Evolutionary conservation across 2,797 vertebrate genomes (phyloP), one percentile per base, ranked within the genome.

Genomic region (Muraenolepis orangiensis): DNA sequence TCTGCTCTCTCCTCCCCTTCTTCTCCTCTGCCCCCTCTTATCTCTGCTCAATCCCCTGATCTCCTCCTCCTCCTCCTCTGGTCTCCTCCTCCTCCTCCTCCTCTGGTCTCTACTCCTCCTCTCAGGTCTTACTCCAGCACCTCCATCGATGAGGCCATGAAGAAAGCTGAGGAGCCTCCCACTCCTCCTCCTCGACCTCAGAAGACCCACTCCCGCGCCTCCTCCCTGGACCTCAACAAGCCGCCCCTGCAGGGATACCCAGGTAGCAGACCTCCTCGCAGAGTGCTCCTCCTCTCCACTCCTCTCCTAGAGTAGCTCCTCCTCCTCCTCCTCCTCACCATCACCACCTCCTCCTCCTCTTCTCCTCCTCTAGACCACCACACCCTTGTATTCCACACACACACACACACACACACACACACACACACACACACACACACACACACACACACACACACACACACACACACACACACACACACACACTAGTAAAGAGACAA

Each of bases 191-290:
- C 97, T 34, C 95, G 97, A 67, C 96, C 97, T 57, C 96, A 98
- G 89, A 98, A 97, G 87, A 95, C 93, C 71, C 98, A 99, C 94
- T 98, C 96, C 83, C 95, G 97, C 85, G 97, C 97, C 85, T 98
- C 97, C 72, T 99, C 98, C 28, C 95, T 99, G 88, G 98, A 99
- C 91, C 94, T 99, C 84, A 99, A 97, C 92, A 98, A 96, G 92
- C 95, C 98, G 81, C 94, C 98, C 88, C 96, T 97, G 88, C 96
- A 97, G 91, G 94, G 92, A 5, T 85, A 91, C 73, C 94, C 94
- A 91, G 95, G 96, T 97, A 85, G 10, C 32, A 6, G 26, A 0
- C 10, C 20, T 31, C 6, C 23, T 26, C 11, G 11, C 8, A 38
- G 36, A 38, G 40, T 14, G 2, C n/a, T n/a, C 40, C 40, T 42